Base-by-base conservation (phyloP, 2,113 vertebrate species). In the Numida meleagris region DNA sequence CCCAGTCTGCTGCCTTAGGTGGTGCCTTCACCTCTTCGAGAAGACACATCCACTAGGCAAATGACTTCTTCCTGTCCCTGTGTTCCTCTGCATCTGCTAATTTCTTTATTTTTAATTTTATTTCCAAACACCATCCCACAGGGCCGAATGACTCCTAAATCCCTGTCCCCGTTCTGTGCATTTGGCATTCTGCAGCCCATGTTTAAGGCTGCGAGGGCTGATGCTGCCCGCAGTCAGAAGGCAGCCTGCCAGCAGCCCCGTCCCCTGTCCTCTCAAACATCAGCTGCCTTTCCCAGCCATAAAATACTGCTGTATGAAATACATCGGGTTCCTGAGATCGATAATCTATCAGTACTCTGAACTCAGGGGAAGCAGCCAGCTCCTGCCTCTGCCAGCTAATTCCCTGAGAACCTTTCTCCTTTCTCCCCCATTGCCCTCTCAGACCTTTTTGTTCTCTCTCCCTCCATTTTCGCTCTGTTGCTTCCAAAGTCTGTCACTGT, bases 321-420 rank as follows among this genome's bases (percentile, higher is more conserved):
- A 87, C 4, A 7, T 45, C 88, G 70, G 14, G 14, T 93, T 90
- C 78, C 51, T 65, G 62, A 29, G 3, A 62, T 84, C 14, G 10
- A 89, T 89, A 94, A 95, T 53, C 93, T 86, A 82, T 89, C 92
- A 86, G 53, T 55, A 91, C 46, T 83, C 78, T 86, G 55, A 86
- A 21, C 33, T 51, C 57, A 48, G 63, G 68, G 45, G 66, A 79
- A 90, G 68, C 42, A 88, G 68, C 48, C 42, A 82, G 51, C 55
- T 61, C 74, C 82, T 7, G 1, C 50, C 40, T 87, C 40, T 58
- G 90, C 57, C 70, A 93, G 62, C n/a, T 94, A 70, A 84, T 94
- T 91, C 75, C 29, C 33, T 8, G 61, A 80, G 58, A 88, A 48
- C 43, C 4, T 0, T 59, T 88, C 74, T 72, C 29, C 50, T 34